Percentiles rank a stretch among this genome's conserved stretches.
These are phyloP conservation scores for Aleiodes testaceus DNA, from an alignment of 2,888 invertebrate species.

Conservation along the genomic window DNA sequence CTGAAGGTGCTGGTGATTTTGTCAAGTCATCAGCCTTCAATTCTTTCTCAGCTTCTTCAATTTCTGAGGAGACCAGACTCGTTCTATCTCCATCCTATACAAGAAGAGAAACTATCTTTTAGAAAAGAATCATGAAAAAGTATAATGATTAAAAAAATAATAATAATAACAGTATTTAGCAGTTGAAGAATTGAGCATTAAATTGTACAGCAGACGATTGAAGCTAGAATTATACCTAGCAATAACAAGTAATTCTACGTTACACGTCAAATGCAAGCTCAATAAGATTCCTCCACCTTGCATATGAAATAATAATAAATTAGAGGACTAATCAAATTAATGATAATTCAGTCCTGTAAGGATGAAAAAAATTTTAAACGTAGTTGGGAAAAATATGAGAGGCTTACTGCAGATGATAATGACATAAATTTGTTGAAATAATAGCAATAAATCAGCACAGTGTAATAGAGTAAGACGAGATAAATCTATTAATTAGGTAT, in stretches of 20 bases:
- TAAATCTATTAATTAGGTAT: not conserved
- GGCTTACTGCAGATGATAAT: not conserved
- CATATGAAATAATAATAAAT: slow-evolving; percentile 20
- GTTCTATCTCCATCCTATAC: slow-evolving; percentile 58
- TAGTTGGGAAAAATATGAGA: not conserved
- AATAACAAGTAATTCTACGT: slow-evolving; percentile 14
- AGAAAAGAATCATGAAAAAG: not conserved
- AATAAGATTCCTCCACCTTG: slow-evolving; percentile 23
- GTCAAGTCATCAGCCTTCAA: slow-evolving; percentile 52
- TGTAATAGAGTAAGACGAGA: not conserved
- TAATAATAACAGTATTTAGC: slow-evolving; percentile 10
- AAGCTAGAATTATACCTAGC: slow-evolving; percentile 28
- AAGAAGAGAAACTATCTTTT: not conserved
- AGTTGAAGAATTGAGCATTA: slow-evolving; percentile 38
- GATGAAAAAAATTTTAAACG: not conserved
- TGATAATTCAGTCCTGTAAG: slow-evolving; percentile 26
- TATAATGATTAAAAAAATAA: not conserved
- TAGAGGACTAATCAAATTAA: not conserved
- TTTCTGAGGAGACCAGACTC: slow-evolving; percentile 61
- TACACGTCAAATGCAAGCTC: not conserved
- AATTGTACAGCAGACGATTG: slow-evolving; percentile 29
- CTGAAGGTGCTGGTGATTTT: slow-evolving; percentile 56
- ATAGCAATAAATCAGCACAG: not conserved
- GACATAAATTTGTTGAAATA: slow-evolving; percentile 6
- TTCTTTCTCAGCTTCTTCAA: slow-evolving; percentile 59